A percentile compares a stretch with the other conserved stretches of the same genome.
Conservation (phyloP, 2,888 invertebrate genomes). For the Brachypalpus laphriformis region DNA sequence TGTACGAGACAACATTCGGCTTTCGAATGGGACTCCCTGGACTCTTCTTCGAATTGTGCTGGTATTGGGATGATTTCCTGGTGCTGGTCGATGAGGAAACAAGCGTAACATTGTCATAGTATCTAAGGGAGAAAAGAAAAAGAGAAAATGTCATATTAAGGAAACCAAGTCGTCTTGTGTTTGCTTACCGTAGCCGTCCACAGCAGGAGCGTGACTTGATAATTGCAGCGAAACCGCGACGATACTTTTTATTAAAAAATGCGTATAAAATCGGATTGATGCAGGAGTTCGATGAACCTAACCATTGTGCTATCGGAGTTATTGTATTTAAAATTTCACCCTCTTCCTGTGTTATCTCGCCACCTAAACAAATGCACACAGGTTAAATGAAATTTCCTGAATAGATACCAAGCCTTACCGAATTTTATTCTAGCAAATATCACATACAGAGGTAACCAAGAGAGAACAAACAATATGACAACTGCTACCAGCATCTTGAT, state of each 20-base stretch:
- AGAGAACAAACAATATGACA: conserved; percentile 95
- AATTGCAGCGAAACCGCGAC: conserved; percentile 94
- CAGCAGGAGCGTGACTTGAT: conserved; percentile 93
- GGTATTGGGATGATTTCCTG: conserved; percentile 93
- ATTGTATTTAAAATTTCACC: conserved; percentile 91
- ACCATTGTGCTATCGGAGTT: conserved; percentile 95
- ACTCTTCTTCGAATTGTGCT: conserved; percentile 86
- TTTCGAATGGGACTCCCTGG: conserved; percentile 84
- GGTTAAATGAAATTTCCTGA: conserved; percentile 7
- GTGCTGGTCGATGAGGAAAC: conserved; percentile 94
- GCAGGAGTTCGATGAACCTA: conserved; percentile 96
- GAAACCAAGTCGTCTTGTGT: neutral
- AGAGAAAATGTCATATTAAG: neutral
- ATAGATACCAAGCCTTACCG: conserved; percentile 83
- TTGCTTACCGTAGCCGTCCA: conserved; percentile 87
- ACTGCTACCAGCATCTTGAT: conserved; percentile 97
- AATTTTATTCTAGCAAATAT: conserved; percentile 94
- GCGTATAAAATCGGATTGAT: conserved; percentile 97
- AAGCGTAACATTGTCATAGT: conserved; percentile 93
- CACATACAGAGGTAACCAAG: conserved; percentile 95
- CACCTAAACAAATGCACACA: conserved; percentile 74
- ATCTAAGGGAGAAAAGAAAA: conserved; percentile 80
- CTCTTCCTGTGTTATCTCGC: conserved; percentile 88
- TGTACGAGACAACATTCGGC: conserved; percentile 84
- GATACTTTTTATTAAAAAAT: conserved; percentile 96